Percentiles rank a stretch among this genome's conserved stretches.
Conservation (phyloP, 2,797 vertebrate species). For the Tokudaia muenninki region DNA sequence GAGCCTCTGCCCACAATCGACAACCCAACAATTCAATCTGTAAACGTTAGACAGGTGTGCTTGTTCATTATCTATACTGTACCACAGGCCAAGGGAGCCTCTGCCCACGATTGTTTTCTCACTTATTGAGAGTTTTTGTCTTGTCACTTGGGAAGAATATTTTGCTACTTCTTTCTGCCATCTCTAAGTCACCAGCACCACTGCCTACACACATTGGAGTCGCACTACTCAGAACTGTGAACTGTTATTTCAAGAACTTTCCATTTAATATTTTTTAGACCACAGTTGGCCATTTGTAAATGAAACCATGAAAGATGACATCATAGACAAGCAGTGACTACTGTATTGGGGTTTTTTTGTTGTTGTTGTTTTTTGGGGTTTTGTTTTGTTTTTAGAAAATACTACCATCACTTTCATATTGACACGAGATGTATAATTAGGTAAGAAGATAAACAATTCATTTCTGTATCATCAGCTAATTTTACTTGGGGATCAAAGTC, state of each 20-base stretch:
- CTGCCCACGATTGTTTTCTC: neutral
- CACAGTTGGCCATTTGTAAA: neutral
- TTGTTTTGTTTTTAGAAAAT: neutral
- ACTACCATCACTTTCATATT: conserved; percentile 51
- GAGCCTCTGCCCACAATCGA: neutral
- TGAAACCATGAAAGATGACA: neutral
- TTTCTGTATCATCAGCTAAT: neutral
- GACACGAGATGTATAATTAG: conserved; percentile 30
- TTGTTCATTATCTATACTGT: too few relatives aligned
- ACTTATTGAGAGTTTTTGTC: neutral
- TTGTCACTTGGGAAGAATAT: neutral
- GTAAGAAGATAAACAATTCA: neutral
- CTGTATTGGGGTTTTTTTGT: neutral
- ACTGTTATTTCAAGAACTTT: neutral
- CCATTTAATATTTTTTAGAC: neutral
- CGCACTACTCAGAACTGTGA: neutral
- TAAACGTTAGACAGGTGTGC: too few relatives aligned
- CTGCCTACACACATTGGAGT: too few relatives aligned
- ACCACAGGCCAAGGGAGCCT: too few relatives aligned
- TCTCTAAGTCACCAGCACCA: too few relatives aligned
- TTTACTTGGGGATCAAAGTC: conserved; percentile 54
- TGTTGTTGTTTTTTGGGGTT: too few relatives aligned
- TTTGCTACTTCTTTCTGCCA: neutral
- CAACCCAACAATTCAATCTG: too few relatives aligned
- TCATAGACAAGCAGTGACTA: neutral